Evolutionary conservation across 37 sponge, comb jelly and placozoan species (phyloP).

Genomic region (Oscarella lobularis): DNA sequence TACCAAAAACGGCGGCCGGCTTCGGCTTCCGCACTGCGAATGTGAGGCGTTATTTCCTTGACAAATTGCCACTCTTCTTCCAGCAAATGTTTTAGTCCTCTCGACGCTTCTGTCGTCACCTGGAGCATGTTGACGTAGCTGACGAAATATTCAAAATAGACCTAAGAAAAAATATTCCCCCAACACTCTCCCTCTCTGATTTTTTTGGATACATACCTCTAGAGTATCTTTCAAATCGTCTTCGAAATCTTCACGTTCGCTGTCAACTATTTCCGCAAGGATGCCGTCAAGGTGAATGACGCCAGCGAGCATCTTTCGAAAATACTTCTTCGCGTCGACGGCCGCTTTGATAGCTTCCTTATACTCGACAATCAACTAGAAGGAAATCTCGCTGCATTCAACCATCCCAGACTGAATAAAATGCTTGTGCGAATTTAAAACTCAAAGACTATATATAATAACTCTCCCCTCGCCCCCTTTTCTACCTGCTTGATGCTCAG

Average conservation of each 20-base stretch:
- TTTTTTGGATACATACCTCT: slow-evolving; percentile 5
- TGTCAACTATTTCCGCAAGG: background rate
- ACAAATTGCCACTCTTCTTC: slow-evolving; percentile 53
- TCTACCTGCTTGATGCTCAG: slow-evolving; percentile 55
- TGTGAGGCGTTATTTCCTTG: slow-evolving; percentile 40
- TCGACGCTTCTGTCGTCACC: slow-evolving; percentile 23
- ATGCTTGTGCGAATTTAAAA: background rate
- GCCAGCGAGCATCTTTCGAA: background rate
- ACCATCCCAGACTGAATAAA: background rate
- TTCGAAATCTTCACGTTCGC: background rate
- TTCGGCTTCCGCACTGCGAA: slow-evolving; percentile 42
- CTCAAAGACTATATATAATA: too few relatives aligned
- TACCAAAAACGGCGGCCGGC: slow-evolving; percentile 78
- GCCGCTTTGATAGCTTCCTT: background rate
- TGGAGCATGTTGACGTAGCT: slow-evolving; percentile 49
- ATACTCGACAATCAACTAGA: background rate
- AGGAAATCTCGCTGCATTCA: background rate
- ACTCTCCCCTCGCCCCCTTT: too few relatives aligned
- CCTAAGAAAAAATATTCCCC: background rate
- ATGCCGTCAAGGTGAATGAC: background rate
- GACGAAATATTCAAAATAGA: background rate
- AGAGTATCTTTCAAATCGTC: background rate
- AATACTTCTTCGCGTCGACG: background rate
- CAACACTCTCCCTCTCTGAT: too few relatives aligned
- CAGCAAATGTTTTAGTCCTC: slow-evolving; percentile 26